phyloP scores from a whole-genome alignment of 2,888 invertebrate species.

The Agrilus mali region DNA sequence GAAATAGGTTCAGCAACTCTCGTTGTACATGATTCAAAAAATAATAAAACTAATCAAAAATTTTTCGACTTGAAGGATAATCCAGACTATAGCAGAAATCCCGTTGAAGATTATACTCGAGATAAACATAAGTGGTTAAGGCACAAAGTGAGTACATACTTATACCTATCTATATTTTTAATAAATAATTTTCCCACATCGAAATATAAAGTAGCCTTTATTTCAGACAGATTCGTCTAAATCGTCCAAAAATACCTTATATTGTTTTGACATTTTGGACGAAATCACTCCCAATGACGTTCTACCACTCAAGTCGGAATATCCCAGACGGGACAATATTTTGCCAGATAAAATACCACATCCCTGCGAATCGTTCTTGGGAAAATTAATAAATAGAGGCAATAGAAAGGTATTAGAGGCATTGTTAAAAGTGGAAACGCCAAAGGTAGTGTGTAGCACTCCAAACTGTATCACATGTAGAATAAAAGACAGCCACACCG shows the following conservation, averaged over 20 bases:
- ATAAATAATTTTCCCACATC: no score
- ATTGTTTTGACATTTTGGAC: conserved; percentile 15
- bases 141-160: no score
- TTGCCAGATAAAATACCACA: neutral
- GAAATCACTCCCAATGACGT: conserved; percentile 13
- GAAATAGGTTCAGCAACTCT: no score
- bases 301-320: conserved; percentile 18
- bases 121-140: no score
- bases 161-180: no score
- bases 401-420: neutral
- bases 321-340: conserved; percentile 14
- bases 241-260: conserved; percentile 6
- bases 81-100: no score
- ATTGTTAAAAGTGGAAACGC: neutral
- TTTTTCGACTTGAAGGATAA: no score
- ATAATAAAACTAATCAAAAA: no score
- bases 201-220: neutral
- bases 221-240: neutral
- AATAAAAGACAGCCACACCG: neutral
- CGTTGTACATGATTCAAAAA: no score
- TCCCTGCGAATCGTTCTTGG: conserved; percentile 5
- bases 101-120: no score
- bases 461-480: neutral
- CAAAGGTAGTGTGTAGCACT: neutral
- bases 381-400: conserved; percentile 5